Base-by-base conservation (phyloP, 2,888 invertebrate species). In the Tachina grossa region DNA sequence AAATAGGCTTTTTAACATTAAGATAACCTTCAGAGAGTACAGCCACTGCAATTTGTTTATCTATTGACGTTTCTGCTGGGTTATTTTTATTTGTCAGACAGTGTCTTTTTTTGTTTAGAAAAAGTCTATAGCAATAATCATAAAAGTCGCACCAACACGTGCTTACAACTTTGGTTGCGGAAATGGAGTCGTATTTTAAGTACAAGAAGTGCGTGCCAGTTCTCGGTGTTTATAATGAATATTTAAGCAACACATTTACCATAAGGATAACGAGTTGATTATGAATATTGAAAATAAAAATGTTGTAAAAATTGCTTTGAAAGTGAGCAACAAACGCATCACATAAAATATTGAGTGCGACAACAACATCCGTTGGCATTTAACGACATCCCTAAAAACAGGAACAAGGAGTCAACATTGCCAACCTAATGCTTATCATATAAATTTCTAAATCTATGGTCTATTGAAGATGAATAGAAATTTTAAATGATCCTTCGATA, bases 101-200 rank as follows among this genome's bases (percentile, higher is more conserved):
- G 19, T 59, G 1, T 13, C 19, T 43, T 1, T 31, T 31, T 31
- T 31, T 31, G 2, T 4, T 31, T 31, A 19, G 65, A 83, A 59
- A 71, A 76, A 66, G 61, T 63, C 31, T 16, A 51, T 69, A 68
- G 76, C 85, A 88, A 88, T 88, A 87, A 86, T 84, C 85, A 87
- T 87, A 87, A 88, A 87, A 87, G 87, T 87, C 87, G 85, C 75
- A 77, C 71, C 79, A 81, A 78, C 87, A 87, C 87, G 87, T 87
- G 87, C 74, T 39, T 72, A 59, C 61, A 69, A 69, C 84, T 78
- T 68, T 74, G 78, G 72, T 85, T 84, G 59, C 86, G 84, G 86
- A 86, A 85, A 83, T 81, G 74, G 77, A 83, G 83, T 79, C 55
- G 66, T 68, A 13, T 72, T 78, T 31, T 66, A 72, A 72, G 77